A percentile compares a stretch with the other conserved stretches of the same genome.
Evolutionary conservation across 2,113 vertebrate species (phyloP).

Genomic region (Callopanchax toddi): DNA sequence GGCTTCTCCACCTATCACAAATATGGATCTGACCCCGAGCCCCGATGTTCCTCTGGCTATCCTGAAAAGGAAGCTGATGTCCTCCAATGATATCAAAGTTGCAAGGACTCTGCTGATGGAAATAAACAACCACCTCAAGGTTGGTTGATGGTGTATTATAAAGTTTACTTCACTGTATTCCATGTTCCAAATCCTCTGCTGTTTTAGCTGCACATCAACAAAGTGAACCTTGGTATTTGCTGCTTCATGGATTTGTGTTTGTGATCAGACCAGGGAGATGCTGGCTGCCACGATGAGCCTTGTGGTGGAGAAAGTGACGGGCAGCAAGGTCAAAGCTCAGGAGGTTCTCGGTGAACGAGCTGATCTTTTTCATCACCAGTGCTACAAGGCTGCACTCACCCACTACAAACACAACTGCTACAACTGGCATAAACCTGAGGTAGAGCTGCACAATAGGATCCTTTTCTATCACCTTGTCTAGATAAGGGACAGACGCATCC

Average conservation of each 20-base stretch:
- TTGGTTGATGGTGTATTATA: slow-evolving; percentile 36
- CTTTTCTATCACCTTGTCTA: neutral
- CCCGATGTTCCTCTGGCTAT: slow-evolving; percentile 91
- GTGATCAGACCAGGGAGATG: slow-evolving; percentile 73
- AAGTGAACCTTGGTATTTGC: no score
- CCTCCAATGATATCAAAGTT: slow-evolving; percentile 80
- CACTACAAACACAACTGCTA: slow-evolving; percentile 90
- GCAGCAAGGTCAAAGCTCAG: slow-evolving; percentile 41
- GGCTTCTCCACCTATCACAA: slow-evolving; percentile 73
- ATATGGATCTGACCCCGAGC: slow-evolving; percentile 86
- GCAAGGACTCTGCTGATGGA: slow-evolving; percentile 76
- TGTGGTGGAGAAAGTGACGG: slow-evolving; percentile 80
- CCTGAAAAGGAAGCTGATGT: slow-evolving; percentile 91
- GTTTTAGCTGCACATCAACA: no score
- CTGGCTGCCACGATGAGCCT: slow-evolving; percentile 80
- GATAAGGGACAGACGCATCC: rapidly evolving
- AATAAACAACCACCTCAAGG: slow-evolving; percentile 85
- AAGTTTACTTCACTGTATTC: neutral
- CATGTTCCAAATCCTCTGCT: neutral
- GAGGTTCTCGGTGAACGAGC: slow-evolving; percentile 74
- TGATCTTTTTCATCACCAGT: slow-evolving; percentile 80
- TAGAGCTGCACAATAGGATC: slow-evolving; percentile 45
- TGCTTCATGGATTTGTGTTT: slow-evolving; percentile 2
- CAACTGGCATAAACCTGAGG: slow-evolving; percentile 90
- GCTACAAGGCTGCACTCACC: slow-evolving; percentile 79